Percentiles rank a stretch among this genome's conserved stretches.
These are phyloP conservation scores for Nomada hirtipes DNA, from an alignment of 2,888 invertebrate species.

Conservation along the genomic window DNA sequence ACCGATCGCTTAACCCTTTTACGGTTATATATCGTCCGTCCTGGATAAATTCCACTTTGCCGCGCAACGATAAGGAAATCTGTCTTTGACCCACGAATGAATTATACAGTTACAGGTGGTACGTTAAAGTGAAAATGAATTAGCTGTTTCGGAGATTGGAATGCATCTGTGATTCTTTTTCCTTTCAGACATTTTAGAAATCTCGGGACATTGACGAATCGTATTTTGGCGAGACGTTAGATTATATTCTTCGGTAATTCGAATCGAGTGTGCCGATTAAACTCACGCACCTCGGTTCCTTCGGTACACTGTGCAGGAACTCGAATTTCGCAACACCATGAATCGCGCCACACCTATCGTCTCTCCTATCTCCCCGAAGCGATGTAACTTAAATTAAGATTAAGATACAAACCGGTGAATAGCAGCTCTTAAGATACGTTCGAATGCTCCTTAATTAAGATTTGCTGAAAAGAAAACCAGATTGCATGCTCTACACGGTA, in stretches of 20 bases:
- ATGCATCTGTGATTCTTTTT: too few relatives aligned
- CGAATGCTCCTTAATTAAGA: constrained; percentile 53
- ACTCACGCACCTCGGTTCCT: too few relatives aligned
- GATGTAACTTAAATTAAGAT: constrained; percentile 63
- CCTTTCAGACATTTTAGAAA: too few relatives aligned
- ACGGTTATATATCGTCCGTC: constrained; percentile 17
- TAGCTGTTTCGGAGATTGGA: too few relatives aligned
- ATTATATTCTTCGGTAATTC: too few relatives aligned
- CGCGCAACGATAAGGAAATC: not conserved
- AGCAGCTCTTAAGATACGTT: constrained; percentile 39
- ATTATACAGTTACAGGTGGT: not conserved
- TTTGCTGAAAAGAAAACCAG: constrained; percentile 28
- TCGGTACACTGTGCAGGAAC: not conserved
- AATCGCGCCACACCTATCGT: constrained; percentile 15
- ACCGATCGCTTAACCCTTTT: constrained; percentile 33
- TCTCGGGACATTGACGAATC: too few relatives aligned
- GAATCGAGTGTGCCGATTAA: too few relatives aligned
- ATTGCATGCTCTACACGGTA: constrained; percentile 16
- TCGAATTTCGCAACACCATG: constrained; percentile 40
- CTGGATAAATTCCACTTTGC: constrained; percentile 10
- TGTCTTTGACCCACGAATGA: not conserved
- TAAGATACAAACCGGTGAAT: constrained; percentile 55
- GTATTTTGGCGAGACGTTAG: too few relatives aligned
- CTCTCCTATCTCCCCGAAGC: constrained; percentile 22
- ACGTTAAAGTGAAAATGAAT: too few relatives aligned